These are phyloP conservation scores for Mormoops blainvillei DNA, from an alignment of 2,113 vertebrate genomes.

Conservation along the genomic window DNA sequence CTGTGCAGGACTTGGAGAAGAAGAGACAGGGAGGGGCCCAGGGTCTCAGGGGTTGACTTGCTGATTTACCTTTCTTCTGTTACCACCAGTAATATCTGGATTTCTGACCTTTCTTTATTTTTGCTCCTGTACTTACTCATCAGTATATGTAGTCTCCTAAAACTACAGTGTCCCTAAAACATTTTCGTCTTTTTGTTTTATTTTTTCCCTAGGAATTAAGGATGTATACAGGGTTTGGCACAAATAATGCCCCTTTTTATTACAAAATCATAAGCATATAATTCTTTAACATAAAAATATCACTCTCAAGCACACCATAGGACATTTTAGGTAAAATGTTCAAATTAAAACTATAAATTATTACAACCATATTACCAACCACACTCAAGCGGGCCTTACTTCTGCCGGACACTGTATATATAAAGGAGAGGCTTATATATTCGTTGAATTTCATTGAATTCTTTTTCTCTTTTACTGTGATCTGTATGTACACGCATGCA, in stretches of 20 bases:
- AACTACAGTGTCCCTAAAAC: neutral
- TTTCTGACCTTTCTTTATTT: neutral
- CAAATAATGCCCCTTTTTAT: too few relatives aligned
- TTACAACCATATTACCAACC: too few relatives aligned
- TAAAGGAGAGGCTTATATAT: neutral
- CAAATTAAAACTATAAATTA: too few relatives aligned
- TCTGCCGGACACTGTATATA: neutral
- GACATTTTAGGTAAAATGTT: too few relatives aligned
- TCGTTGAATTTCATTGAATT: neutral
- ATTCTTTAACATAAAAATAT: too few relatives aligned
- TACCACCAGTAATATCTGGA: neutral
- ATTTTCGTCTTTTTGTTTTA: neutral
- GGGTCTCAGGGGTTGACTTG: neutral
- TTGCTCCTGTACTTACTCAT: neutral
- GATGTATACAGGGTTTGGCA: neutral
- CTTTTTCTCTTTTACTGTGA: neutral
- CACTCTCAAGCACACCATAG: too few relatives aligned
- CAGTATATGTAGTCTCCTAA: neutral
- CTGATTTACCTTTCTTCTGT: neutral
- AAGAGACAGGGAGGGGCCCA: accelerated
- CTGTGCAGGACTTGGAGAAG: neutral
- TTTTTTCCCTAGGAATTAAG: neutral
- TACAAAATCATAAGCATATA: too few relatives aligned
- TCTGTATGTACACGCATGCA: too few relatives aligned
- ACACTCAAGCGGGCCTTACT: too few relatives aligned